Conservation (phyloP, 2,888 invertebrate genomes). For the Tachina lurida region DNA sequence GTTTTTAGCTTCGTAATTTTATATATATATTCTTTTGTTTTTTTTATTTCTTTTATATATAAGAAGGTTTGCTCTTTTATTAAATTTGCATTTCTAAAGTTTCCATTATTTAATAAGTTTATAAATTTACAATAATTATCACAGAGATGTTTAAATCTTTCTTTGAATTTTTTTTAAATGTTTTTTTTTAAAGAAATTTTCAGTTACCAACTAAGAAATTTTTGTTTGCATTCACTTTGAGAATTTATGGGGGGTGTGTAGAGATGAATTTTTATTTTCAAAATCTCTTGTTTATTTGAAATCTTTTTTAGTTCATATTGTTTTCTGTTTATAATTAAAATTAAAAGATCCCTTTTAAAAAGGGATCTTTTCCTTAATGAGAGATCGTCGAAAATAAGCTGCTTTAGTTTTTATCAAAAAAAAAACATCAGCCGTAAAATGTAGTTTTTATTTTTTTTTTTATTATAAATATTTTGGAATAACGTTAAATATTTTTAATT, state of each 20-base stretch:
- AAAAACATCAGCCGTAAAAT: slow-evolving; percentile 39
- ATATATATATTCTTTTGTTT: slow-evolving; percentile 67
- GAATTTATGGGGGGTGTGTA: slow-evolving; percentile 74
- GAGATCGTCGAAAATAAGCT: slow-evolving; percentile 77
- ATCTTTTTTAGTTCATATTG: slow-evolving; percentile 48
- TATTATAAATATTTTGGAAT: slow-evolving; percentile 68
- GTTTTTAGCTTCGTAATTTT: slow-evolving; percentile 76
- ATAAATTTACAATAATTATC: slow-evolving; percentile 83
- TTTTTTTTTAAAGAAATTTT: slow-evolving; percentile 75
- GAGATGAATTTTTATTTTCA: slow-evolving; percentile 53
- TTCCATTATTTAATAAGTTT: slow-evolving; percentile 75
- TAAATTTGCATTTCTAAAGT: slow-evolving; percentile 75
- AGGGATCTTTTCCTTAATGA: slow-evolving; percentile 67
- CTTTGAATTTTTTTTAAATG: slow-evolving; percentile 81
- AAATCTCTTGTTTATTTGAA: slow-evolving; percentile 66
- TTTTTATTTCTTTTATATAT: slow-evolving; percentile 73
- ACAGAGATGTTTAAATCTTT: slow-evolving; percentile 83
- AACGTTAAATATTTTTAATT: slow-evolving; percentile 61
- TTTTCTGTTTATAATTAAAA: slow-evolving; percentile 48
- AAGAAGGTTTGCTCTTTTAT: slow-evolving; percentile 75
- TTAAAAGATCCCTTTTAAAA: slow-evolving; percentile 57
- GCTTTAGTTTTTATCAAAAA: slow-evolving; percentile 43
- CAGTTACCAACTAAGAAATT: slow-evolving; percentile 74
- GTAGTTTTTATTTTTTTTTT: slow-evolving; percentile 37
- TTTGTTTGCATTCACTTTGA: slow-evolving; percentile 77